phyloP scores from a whole-genome alignment of 2,113 vertebrate genomes.

The Hippopotamus amphibius region DNA sequence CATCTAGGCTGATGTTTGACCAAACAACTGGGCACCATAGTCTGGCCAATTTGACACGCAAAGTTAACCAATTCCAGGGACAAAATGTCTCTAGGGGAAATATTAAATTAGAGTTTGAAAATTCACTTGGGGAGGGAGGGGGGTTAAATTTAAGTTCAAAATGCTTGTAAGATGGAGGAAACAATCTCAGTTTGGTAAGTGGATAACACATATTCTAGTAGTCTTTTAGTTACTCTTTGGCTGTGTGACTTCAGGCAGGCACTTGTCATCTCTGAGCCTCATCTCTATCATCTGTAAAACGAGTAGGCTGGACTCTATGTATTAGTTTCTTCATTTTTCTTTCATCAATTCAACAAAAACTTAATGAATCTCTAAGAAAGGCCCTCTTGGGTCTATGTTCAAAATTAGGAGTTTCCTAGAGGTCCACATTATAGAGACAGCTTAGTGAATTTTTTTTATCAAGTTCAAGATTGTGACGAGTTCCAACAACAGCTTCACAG shows the following conservation, averaged over 20 bases:
- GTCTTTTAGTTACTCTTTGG: not conserved
- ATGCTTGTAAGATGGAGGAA: not conserved
- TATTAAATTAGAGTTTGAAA: not conserved
- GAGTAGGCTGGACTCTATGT: not conserved
- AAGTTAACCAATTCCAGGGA: not conserved
- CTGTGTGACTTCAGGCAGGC: not conserved
- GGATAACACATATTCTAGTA: not conserved
- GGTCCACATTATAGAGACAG: not conserved
- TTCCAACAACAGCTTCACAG: not conserved
- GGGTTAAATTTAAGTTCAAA: not conserved
- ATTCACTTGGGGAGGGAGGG: not conserved
- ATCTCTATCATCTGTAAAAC: not conserved
- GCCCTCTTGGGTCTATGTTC: not conserved
- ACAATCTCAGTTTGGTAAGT: not conserved
- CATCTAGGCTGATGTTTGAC: not conserved
- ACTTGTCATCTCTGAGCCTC: not conserved
- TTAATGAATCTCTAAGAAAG: not conserved
- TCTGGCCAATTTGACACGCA: not conserved
- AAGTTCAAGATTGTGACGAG: not conserved
- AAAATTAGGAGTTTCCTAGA: not conserved
- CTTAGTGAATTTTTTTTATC: not conserved
- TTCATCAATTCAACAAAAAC: not conserved
- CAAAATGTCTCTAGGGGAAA: not conserved
- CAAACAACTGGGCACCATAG: not conserved
- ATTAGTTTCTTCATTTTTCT: not conserved